Conservation (phyloP, 2,113 vertebrate genomes). For the Paratilapia polleni region DNA sequence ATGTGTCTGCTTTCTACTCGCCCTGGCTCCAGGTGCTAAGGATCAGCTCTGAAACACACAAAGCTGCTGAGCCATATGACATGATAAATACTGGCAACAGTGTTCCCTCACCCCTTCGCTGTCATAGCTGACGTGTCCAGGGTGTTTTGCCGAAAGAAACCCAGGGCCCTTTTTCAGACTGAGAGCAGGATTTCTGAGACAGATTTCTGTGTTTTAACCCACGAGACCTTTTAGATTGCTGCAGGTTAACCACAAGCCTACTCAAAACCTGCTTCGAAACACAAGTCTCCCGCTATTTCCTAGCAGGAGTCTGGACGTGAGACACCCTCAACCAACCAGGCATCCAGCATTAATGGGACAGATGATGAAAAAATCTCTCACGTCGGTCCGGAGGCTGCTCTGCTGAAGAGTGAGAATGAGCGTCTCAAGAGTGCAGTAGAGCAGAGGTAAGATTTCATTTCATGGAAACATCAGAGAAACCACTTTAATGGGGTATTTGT, state of each 20-base stretch:
- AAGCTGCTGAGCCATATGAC: conserved; percentile 48
- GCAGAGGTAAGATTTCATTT: conserved; percentile 83
- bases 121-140: conserved; percentile 31
- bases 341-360: conserved; percentile 93
- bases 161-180: background rate
- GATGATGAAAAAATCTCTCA: conserved; percentile 94
- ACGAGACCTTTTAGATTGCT: conserved; percentile 5
- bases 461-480: background rate
- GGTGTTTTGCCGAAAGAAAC: background rate
- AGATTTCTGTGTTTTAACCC: background rate
- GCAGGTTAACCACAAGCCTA: background rate
- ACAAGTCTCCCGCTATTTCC: background rate
- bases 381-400: conserved; percentile 77
- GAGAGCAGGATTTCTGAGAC: background rate
- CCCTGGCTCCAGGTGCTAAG: conserved; percentile 44
- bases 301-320: conserved; percentile 86
- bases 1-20: conserved; percentile 18
- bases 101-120: conserved; percentile 15
- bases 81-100: conserved; percentile 50
- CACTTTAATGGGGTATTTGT: background rate
- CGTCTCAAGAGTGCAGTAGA: conserved; percentile 89
- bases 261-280: background rate
- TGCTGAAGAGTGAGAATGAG: conserved; percentile 90
- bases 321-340: conserved; percentile 85
- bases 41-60: conserved; percentile 18